Base-by-base conservation (phyloP, 2,797 vertebrate genomes). In the Nasua narica region DNA sequence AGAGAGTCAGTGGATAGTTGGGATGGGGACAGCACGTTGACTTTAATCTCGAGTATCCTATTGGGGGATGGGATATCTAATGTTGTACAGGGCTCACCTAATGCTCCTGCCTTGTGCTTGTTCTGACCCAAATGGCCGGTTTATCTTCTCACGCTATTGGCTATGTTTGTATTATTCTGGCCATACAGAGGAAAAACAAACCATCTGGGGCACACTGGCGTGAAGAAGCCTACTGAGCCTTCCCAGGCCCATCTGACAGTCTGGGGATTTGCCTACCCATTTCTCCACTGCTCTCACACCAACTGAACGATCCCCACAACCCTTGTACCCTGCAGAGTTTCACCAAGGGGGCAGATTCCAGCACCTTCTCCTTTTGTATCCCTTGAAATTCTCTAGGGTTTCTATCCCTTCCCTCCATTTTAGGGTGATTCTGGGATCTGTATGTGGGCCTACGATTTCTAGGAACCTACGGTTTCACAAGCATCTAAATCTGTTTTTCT, bases 81-180 rank as follows among this genome's bases (percentile, higher is more conserved):
- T 7, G 7, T 15, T 10, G 32, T 16, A 16, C 1, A 14, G 58
- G 10, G 10, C 29, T 9, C 0, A 12, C 2, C 3, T 0, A 3
- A 16, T 3, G 7, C 18, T 14, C 32, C 29, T 40, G 5, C 15
- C 0, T 21, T 72, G n/a, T 52, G 52, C 23, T 4, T 23, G 6
- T 32, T 19, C 58, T 25, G 9, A 50, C 37, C 15, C 65, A 29
- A 32, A 27, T 4, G 43, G 50, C 48, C 0, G 2, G 16, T 29
- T 35, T 58, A 48, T 14, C 67, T 60, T 2, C 35, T 48, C 40
- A 12, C 18, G 77, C 35, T 58, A 23, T 37, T 46, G 54, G 62
- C 9, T 18, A 12, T 9, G 9, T 74, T 27, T 72, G 48, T 25
- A 54, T 65, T 13, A 35, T 91, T 18, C 23, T 50, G 79, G n/a